Percentiles rank a stretch among this genome's conserved stretches.
Conservation (phyloP, 2,888 invertebrate genomes). For the Cephalotes varians region DNA sequence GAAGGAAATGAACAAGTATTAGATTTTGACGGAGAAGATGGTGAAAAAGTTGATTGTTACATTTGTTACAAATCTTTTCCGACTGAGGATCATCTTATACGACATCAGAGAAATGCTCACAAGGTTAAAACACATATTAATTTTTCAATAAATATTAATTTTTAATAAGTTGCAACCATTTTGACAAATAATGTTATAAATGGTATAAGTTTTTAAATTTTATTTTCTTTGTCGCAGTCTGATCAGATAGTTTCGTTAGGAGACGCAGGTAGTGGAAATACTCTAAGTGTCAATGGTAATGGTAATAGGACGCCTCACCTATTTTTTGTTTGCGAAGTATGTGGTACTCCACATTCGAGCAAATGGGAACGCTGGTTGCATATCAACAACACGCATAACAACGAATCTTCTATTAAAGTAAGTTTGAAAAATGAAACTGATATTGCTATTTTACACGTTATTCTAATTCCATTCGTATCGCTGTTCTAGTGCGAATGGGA, state of each 20-base stretch:
- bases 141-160: background rate
- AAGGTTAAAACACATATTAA: slow-evolving; percentile 67
- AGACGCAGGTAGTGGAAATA: slow-evolving; percentile 70
- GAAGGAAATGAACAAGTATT: slow-evolving; percentile 78
- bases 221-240: slow-evolving; percentile 67
- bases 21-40: slow-evolving; percentile 81
- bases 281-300: slow-evolving; percentile 79
- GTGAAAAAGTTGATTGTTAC: slow-evolving; percentile 84
- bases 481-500: slow-evolving; percentile 81
- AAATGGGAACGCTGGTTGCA: slow-evolving; percentile 87
- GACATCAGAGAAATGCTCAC: slow-evolving; percentile 85
- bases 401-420: slow-evolving; percentile 83
- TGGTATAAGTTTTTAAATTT: background rate
- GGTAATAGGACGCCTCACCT: slow-evolving; percentile 84
- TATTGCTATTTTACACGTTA: background rate
- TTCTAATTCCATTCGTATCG: background rate
- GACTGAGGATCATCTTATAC: slow-evolving; percentile 85
- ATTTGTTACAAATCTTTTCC: slow-evolving; percentile 86
- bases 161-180: background rate
- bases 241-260: slow-evolving; percentile 75
- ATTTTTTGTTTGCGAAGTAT: slow-evolving; percentile 86
- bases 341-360: slow-evolving; percentile 86
- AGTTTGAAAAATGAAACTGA: slow-evolving; percentile 22
- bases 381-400: slow-evolving; percentile 84
- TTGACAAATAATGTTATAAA: background rate